Conservation (phyloP, 2,113 vertebrate species). For the Prietella phreatophila region DNA sequence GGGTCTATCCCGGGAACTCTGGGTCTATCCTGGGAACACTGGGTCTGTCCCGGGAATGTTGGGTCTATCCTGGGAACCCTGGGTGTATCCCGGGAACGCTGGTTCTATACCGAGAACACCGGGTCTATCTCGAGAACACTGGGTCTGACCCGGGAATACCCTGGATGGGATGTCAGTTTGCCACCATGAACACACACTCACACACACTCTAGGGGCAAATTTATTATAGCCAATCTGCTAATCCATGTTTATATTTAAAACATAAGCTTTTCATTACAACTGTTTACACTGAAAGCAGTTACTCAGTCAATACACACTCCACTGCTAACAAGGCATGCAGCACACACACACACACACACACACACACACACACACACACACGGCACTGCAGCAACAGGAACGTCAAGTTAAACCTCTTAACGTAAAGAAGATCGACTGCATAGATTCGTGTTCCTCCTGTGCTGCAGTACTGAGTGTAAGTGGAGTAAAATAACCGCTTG, state of each 20-base stretch:
- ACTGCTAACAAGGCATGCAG: neutral
- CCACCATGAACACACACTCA: neutral
- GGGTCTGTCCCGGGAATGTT: too few relatives aligned
- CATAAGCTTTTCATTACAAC: too few relatives aligned
- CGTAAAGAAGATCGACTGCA: neutral
- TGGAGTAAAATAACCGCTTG: neutral
- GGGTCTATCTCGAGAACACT: too few relatives aligned
- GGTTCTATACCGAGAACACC: too few relatives aligned
- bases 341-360: conserved; percentile 13
- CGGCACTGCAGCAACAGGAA: neutral
- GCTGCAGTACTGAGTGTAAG: neutral
- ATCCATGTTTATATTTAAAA: neutral
- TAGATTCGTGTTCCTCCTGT: neutral
- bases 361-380: neutral
- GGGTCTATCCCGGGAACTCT: too few relatives aligned
- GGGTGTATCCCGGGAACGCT: too few relatives aligned
- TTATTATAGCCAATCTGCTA: neutral
- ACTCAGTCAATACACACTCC: neutral
- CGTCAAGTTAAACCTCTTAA: neutral
- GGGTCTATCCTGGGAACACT: too few relatives aligned
- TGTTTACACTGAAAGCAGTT: neutral
- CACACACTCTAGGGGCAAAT: neutral
- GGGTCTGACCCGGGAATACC: neutral
- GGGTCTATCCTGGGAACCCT: too few relatives aligned
- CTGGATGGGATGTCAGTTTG: neutral